phyloP scores from a whole-genome alignment of 2,888 invertebrate genomes.

The Campaea margaritaria region DNA sequence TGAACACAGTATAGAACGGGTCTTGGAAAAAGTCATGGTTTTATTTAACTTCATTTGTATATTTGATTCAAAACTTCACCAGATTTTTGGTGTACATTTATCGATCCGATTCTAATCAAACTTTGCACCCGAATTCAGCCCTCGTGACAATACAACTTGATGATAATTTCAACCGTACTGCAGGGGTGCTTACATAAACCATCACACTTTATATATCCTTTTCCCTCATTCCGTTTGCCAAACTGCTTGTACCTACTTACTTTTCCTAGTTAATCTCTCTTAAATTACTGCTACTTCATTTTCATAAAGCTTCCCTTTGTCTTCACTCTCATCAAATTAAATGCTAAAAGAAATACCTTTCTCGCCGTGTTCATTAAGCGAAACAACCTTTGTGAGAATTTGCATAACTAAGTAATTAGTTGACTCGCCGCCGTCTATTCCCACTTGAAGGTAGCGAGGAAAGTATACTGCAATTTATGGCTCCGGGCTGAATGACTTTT shows the following conservation, averaged over 20 bases:
- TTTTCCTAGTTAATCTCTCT: constrained; percentile 41
- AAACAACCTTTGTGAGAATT: constrained; percentile 53
- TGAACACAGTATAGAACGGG: background rate
- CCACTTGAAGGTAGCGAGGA: constrained; percentile 20
- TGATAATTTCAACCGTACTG: no score
- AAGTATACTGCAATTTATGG: constrained; percentile 24
- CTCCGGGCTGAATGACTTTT: constrained; percentile 10
- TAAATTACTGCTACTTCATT: constrained; percentile 44
- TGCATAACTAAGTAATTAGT: constrained; percentile 60
- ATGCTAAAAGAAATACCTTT: constrained; percentile 30
- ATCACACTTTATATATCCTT: background rate
- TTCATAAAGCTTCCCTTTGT: constrained; percentile 36
- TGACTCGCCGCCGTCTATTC: constrained; percentile 32
- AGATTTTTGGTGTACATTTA: no score
- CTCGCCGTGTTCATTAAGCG: constrained; percentile 49
- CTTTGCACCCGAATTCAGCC: no score
- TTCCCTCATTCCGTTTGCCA: background rate
- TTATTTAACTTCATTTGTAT: background rate
- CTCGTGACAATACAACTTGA: no score
- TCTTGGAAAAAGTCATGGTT: background rate
- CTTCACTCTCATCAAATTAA: constrained; percentile 24
- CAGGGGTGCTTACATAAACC: background rate
- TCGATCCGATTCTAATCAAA: no score
- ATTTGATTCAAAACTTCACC: no score
- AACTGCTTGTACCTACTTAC: constrained; percentile 1